Conservation (phyloP, 2,888 invertebrate genomes). For the Yponomeuta evonymella region DNA sequence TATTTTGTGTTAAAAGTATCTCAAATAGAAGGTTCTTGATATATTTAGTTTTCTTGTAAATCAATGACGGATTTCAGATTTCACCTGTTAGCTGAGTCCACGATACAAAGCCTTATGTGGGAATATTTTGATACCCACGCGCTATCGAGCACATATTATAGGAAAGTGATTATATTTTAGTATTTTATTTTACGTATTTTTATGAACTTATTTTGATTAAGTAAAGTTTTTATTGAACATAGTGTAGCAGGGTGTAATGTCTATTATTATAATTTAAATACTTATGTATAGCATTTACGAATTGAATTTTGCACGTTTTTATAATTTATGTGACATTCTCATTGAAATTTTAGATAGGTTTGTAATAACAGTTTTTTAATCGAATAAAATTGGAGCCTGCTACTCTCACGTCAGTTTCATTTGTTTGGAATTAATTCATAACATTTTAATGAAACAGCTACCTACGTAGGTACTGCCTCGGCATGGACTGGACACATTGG, state of each 20-base stretch:
- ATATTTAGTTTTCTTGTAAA: neutral
- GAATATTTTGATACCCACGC: slow-evolving; percentile 10
- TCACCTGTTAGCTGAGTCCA: slow-evolving; percentile 15
- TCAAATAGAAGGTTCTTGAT: neutral
- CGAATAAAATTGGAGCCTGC: slow-evolving; percentile 11
- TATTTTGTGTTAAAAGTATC: neutral
- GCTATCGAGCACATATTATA: slow-evolving; percentile 8
- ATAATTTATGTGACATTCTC: slow-evolving; percentile 1
- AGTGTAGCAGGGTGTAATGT: slow-evolving; percentile 11
- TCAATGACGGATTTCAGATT: neutral
- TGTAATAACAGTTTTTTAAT: slow-evolving; percentile 13
- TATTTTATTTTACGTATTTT: slow-evolving; percentile 8
- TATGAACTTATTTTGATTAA: slow-evolving; percentile 7
- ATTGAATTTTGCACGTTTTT: slow-evolving; percentile 7
- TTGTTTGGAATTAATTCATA: neutral
- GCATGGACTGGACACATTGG: too few species aligned
- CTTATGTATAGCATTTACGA: neutral
- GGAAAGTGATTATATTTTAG: slow-evolving; percentile 1
- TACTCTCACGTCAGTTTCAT: slow-evolving; percentile 8
- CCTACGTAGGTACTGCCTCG: too few species aligned
- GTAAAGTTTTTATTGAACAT: slow-evolving; percentile 5
- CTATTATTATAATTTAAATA: neutral
- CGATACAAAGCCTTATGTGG: slow-evolving; percentile 15
- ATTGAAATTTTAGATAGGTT: slow-evolving; percentile 14
- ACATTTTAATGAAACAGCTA: too few species aligned